Percentiles rank a stretch among this genome's conserved stretches.
phyloP scores from a whole-genome alignment of 2,797 vertebrate genomes.

The Leptoclinus maculatus region DNA sequence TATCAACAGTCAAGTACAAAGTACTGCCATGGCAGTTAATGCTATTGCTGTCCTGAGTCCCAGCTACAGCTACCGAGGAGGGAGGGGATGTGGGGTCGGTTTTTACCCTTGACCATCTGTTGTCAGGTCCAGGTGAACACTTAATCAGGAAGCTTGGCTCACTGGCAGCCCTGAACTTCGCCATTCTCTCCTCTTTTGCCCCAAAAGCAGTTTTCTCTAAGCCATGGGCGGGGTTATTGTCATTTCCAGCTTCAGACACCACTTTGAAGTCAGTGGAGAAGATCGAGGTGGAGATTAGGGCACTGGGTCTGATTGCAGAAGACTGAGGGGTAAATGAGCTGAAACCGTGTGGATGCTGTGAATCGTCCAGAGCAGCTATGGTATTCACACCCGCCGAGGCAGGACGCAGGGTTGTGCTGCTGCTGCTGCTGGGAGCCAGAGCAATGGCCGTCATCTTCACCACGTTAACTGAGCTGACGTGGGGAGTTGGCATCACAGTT shows the following conservation, averaged over 20 bases:
- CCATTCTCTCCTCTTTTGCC: conserved; percentile 85
- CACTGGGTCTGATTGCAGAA: conserved; percentile 80
- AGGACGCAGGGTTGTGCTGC: conserved; percentile 83
- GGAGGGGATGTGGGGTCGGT: conserved; percentile 83
- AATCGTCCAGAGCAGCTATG: conserved; percentile 85
- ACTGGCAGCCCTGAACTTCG: conserved; percentile 86
- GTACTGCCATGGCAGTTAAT: conserved; percentile 87
- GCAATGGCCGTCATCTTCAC: conserved; percentile 99
- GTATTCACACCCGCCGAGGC: conserved; percentile 83
- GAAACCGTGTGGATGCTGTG: conserved; percentile 84
- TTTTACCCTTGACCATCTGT: conserved; percentile 86
- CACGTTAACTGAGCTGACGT: conserved; percentile 95
- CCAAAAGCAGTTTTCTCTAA: conserved; percentile 83
- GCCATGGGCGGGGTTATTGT: conserved; percentile 80
- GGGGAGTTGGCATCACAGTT: conserved; percentile 94
- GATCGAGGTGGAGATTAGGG: conserved; percentile 55
- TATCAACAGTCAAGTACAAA: conserved; percentile 89
- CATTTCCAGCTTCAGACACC: conserved; percentile 85
- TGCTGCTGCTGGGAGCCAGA: conserved; percentile 88
- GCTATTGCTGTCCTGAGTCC: conserved; percentile 89
- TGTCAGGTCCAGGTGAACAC: conserved; percentile 84
- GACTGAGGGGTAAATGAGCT: conserved; percentile 83
- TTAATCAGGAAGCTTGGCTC: conserved; percentile 88
- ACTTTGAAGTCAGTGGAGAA: conserved; percentile 87
- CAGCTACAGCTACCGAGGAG: conserved; percentile 79